Percentiles rank a stretch among this genome's conserved stretches.
Evolutionary conservation across 2,888 invertebrate genomes (phyloP).

Genomic region (Apamea sordens): DNA sequence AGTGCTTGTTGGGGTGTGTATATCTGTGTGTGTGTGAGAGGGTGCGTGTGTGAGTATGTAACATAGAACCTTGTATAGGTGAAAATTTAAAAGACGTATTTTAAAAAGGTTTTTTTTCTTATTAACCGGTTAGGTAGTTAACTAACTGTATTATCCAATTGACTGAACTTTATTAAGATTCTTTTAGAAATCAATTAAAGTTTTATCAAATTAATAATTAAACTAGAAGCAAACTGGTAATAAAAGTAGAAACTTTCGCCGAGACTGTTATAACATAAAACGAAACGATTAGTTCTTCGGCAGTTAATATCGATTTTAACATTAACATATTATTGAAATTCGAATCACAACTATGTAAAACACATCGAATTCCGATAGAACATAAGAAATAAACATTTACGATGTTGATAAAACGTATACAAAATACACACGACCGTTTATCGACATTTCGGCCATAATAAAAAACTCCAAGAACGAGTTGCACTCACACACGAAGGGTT

Average conservation of each 20-base stretch:
- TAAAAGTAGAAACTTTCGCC: conserved; percentile 40
- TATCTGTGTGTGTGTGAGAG: neutral
- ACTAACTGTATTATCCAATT: conserved; percentile 23
- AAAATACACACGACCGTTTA: conserved; percentile 37
- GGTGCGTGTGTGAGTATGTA: neutral
- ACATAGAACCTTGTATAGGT: neutral
- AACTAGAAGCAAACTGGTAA: conserved; percentile 40
- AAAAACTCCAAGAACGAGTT: neutral
- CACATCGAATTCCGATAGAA: conserved; percentile 47
- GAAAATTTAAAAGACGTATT: neutral
- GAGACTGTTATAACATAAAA: conserved; percentile 37
- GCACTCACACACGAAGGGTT: neutral
- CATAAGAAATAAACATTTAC: conserved; percentile 60
- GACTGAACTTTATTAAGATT: conserved; percentile 16
- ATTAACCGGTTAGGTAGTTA: neutral
- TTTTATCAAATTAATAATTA: conserved; percentile 52
- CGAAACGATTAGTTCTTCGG: conserved; percentile 30
- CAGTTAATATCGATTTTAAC: conserved; percentile 43
- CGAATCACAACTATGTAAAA: conserved; percentile 44
- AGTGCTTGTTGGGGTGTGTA: neutral
- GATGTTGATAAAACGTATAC: conserved; percentile 49
- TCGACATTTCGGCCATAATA: conserved; percentile 40
- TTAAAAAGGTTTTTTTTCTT: neutral
- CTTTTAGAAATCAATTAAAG: conserved; percentile 34
- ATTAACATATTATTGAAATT: conserved; percentile 39